Base-by-base conservation (phyloP, 2,888 invertebrate genomes). In the Leistus spinibarbis region DNA sequence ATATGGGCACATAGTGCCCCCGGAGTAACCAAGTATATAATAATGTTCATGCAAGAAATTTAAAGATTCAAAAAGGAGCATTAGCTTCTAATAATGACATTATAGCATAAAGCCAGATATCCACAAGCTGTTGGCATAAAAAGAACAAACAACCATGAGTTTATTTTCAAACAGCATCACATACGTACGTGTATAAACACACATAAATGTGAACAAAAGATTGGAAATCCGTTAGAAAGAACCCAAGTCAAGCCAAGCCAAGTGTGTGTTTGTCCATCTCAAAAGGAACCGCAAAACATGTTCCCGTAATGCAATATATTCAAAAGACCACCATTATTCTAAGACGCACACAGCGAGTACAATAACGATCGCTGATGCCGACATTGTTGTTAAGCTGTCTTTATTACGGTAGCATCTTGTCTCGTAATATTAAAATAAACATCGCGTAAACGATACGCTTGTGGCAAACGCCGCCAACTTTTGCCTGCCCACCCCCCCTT, bases 401-500 rank as follows among this genome's bases (percentile, higher is more conserved):
- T 73, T 73, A 73, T 73, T 73, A 67, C 73, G 54, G 66, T 57
- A 60, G 67, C 73, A 73, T 73, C 73, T 73, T 73, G 73, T 73
- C 65, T 56, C 27, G 16, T 72, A 72, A 72, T 72, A 67, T 73
- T 73, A 24, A 73, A 73, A 73, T 73, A 73, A 73, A 73, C 67
- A 73, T 67, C 65, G 20, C 57, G 72, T 67, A 73, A 73, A 54
- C 62, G 73, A 73, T 73, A 73, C 23, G 57, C 53, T 73, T 73
- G 69, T 60, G 60, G 20, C 40, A 40, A 40, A 60, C 17, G 60
- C 60, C 60, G 60, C 19, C 60, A 20, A 60, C 19, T 19, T 19
- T 22, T 60, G 4, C 2, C 57, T 10, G 4, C 57, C 19, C 57
- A 10, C 53, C 53, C 53, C 10, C 9, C 53, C 53, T n/a, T 9